phyloP scores from a whole-genome alignment of 1,140 invertebrate species.

The Pseudomyrmex gracilis region DNA sequence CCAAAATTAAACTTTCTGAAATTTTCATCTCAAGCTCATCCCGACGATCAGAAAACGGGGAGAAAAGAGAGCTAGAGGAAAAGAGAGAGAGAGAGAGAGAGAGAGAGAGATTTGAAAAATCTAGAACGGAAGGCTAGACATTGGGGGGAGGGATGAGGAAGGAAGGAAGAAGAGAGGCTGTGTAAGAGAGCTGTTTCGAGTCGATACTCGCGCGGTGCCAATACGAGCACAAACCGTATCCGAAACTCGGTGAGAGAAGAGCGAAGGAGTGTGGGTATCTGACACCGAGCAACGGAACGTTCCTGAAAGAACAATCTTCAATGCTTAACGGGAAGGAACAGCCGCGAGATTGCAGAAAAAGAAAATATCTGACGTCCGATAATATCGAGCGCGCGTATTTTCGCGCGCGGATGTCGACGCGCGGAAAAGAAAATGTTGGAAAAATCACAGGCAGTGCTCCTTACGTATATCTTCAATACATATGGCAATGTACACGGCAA shows the following conservation, averaged over 20 bases:
- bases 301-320: slow-evolving; percentile 52
- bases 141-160: background rate
- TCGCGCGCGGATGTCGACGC: slow-evolving; percentile 4
- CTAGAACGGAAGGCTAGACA: background rate
- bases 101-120: slow-evolving; percentile 12
- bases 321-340: slow-evolving; percentile 51
- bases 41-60: background rate
- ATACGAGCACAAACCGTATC: slow-evolving; percentile 12
- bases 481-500: background rate
- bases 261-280: background rate
- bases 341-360: slow-evolving; percentile 30
- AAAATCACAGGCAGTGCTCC: background rate
- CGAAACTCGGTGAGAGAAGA: too few species aligned
- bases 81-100: too few species aligned
- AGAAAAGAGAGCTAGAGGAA: too few species aligned
- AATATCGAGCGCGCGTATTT: slow-evolving; percentile 14
- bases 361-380: slow-evolving; percentile 20
- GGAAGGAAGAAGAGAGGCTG: background rate
- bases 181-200: slow-evolving; percentile 23
- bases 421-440: too few species aligned
- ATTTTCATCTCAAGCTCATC: slow-evolving; percentile 24
- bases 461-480: slow-evolving; percentile 26
- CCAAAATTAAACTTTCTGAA: slow-evolving; percentile 42
- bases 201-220: slow-evolving; percentile 2
- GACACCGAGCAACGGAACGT: background rate